Evolutionary conservation across 2,888 invertebrate species (phyloP), one percentile per base, ranked within the genome.

Genomic region (Perithous albicinctus): DNA sequence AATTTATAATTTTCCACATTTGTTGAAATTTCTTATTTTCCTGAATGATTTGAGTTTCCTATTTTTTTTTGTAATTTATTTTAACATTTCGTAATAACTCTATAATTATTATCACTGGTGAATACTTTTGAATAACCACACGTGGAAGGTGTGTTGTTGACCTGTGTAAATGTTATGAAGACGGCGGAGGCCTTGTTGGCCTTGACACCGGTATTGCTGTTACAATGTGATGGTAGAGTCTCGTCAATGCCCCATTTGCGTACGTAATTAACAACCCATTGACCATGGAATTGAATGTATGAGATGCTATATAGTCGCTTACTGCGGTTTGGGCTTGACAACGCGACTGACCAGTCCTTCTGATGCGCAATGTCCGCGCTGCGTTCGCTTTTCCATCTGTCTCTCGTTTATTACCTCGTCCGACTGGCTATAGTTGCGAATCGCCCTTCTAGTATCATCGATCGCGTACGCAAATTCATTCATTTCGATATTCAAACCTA

Each of bases 221-320:
- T n/a, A 38, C 64, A 59, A 66, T 35, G 66, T 66, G 59, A 56
- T 15, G 8, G 26, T n/a, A 51, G 12, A 38, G 29, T 35, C 43
- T 56, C 20, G 46, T 48, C 56, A 54, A 75, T 64, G 64, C 10
- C 20, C 41, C n/a, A 80, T 64, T 70, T 63, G 63, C 61, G 79
- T 69, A 10, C 41, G 59, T 66, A 64, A 69, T 76, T 61, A 41
- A 67, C 80, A 61, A 35, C 10, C 67, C 51, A 67, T 72, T 73
- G 72, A 77, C 23, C 32, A 18, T 32, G 54, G 6, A 46, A 46
- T 46, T n/a, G n/a, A 46, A 18, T 18, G 18, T 46, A 10, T 46
- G 18, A 18, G 15, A 18, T 18, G 46, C n/a, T 4, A 4, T 43
- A 15, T 43, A 15, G 18, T 18, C 5, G 18, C 46, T 46, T 18